These are phyloP conservation scores for Phalacrocorax pelagicus DNA, from an alignment of 2,113 vertebrate genomes.

Conservation along the genomic window DNA sequence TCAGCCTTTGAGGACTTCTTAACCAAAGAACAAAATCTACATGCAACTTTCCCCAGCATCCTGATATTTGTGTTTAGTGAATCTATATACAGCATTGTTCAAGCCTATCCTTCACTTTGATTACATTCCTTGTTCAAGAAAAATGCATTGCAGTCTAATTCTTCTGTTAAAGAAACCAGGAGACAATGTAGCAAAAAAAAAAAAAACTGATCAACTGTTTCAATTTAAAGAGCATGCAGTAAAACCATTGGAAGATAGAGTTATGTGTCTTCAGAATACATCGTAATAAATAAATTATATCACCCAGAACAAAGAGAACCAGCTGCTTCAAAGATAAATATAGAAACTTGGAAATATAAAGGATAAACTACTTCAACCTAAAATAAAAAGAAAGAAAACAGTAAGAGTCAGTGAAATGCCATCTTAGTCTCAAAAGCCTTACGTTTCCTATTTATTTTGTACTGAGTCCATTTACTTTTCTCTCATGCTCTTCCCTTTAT, in stretches of 20 bases:
- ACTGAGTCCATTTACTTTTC: slow-evolving; percentile 20
- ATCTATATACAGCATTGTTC: neutral
- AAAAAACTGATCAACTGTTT: slow-evolving; percentile 42
- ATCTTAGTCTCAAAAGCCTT: slow-evolving; percentile 40
- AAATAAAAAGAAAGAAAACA: slow-evolving; percentile 35
- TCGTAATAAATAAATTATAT: slow-evolving; percentile 65
- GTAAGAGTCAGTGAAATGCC: slow-evolving; percentile 30
- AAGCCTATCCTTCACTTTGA: neutral
- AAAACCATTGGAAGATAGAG: slow-evolving; percentile 44
- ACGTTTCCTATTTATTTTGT: slow-evolving; percentile 42
- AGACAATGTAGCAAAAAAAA: neutral
- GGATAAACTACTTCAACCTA: slow-evolving; percentile 14
- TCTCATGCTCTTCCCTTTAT: neutral
- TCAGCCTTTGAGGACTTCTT: neutral
- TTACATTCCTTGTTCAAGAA: slow-evolving; percentile 8
- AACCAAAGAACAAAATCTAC: neutral
- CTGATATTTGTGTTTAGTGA: neutral
- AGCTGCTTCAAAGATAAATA: slow-evolving; percentile 39
- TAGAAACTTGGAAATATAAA: slow-evolving; percentile 41
- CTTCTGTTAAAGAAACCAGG: neutral
- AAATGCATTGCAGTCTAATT: neutral
- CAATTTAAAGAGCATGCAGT: slow-evolving; percentile 24
- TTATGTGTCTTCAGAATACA: slow-evolving; percentile 40
- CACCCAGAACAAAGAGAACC: slow-evolving; percentile 45
- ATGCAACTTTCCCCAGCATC: neutral